Evolutionary conservation across 1,140 invertebrate genomes (phyloP), one percentile per base, ranked within the genome.

Genomic region (Belonocnema kinseyi): DNA sequence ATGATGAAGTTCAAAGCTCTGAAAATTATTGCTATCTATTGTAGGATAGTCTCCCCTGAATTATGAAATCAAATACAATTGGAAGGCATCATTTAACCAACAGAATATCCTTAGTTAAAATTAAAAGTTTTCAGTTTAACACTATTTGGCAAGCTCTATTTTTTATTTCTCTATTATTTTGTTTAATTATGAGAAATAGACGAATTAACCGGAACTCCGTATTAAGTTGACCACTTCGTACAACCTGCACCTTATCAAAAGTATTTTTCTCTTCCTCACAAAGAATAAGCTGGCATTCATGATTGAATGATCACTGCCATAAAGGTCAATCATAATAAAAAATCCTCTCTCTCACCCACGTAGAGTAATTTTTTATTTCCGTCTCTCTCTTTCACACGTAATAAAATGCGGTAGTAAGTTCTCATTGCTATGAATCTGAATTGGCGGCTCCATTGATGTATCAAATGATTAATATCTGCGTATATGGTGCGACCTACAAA

Each of bases 391-490:
- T 11, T 46, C 61, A 16, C n/a, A 40, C 12, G 21, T 21, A 21
- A 56, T 56, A 66, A 74, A 26, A 17, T 26, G 21, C 40, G 73
- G 52, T 77, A 61, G 76, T 72, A 80, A 71, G 73, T 73, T 80
- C 71, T 77, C 74, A 74, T 50, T 52, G 58, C 26, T 52, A 72
- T 73, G 72, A 80, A 80, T 80, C 52, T 75, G 71, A 54, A 40
- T 40, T 50, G 21, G 72, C 51, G 74, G 52, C 74, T 53, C 75
- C 58, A 80, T 56, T 73, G 79, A 80, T 73, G 79, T 80, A 50
- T 78, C 79, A 77, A 80, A 19, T 73, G 79, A 80, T 80, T 80
- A 80, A 80, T 80, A 71, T 78, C 56, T 46, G 70, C 66, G 77
- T 33, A 40, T 66, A n/a, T 66, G 61, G 61, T 40, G 26, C 26